Base-by-base conservation (phyloP, 2,797 vertebrate genomes). In the Dallia pectoralis region DNA sequence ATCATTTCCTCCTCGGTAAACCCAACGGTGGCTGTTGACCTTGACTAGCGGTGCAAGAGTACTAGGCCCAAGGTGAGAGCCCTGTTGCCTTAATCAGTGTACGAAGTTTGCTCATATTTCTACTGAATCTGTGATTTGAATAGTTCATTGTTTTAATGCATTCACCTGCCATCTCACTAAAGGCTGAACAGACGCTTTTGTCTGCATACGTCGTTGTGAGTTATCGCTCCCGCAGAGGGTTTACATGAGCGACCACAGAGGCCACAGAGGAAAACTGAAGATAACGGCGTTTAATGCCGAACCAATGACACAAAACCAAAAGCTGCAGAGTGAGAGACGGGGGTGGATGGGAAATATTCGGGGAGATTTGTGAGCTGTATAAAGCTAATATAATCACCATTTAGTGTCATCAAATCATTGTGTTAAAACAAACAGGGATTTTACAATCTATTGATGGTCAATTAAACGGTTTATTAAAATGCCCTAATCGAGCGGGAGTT, bases 181-280 rank as follows among this genome's bases (percentile, higher is more conserved):
- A 73, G 53, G 8, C 47, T 69, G 47, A 71, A 59, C 76, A 84
- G 74, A 74, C 80, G 70, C 74, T 79, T 56, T 67, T 33, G 77
- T 53, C 72, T 48, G 69, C 74, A 74, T 64, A 74, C 62, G 77
- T 74, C 72, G 69, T 64, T 72, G 78, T 75, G 71, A 78, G n/a
- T 71, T 78, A 82, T 62, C 79, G 63, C 74, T 72, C 63, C 56
- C 14, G 19, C 33, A 61, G 62, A 77, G 66, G 53, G 53, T 59
- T 59, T 59, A 59, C 25, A 59, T 14, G 7, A 27, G 53, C 25
- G 53, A 4, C 25, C 6, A 12, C 53, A 3, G 25, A 27, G 22
- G 22, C 9, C n/a, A 25, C 22, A 59, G 53, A 25, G 53, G 53
- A 59, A 4, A 12, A 25, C 18, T 12, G 53, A 59, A 27, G 22